Evolutionary conservation across 2,888 invertebrate species (phyloP), one percentile per base, ranked within the genome.

Genomic region (Smittia sp.): DNA sequence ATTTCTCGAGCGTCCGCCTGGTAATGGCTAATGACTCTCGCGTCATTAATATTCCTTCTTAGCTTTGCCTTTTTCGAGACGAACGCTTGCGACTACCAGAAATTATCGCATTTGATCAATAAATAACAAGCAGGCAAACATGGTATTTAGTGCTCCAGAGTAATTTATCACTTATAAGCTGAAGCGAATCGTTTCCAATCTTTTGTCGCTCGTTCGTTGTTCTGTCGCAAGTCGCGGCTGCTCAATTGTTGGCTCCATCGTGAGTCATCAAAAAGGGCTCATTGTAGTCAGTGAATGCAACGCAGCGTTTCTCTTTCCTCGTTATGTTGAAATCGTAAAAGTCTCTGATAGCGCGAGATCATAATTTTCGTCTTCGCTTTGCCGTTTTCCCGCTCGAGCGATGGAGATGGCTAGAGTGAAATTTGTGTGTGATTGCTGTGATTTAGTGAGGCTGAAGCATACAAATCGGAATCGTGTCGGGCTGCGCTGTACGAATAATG

Each of bases 71-170:
- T 25, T 15, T 63, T 27, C 27, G 1, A n/a, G 3, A 1, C 13
- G 22, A n/a, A n/a, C n/a, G 2, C 58, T 58, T 22, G 1, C 22
- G 27, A 27, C 63, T 63, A 63, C 63, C 63, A 63, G 63, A 63
- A 63, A 63, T 63, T 63, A 63, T 63, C 63, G 63, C 63, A 63
- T 25, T 27, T 27, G 63, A 63, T 63, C 63, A 63, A 63, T 63
- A 63, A 63, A 63, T 63, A 63, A 63, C 63, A 22, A 63, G 6
- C 20, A 63, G 22, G n/a, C 13, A 27, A 63, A 63, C 63, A 63
- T 63, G 63, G 63, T 63, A 63, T 63, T 63, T 63, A 63, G 27
- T 63, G 58, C 63, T 63, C 11, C 63, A n/a, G 27, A 27, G 63
- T 63, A 63, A 63, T 63, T 63, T 63, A 63, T 63, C 63, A 63